Evolutionary conservation across 2,888 invertebrate genomes (phyloP).

Genomic region (Vesta saturnalis): DNA sequence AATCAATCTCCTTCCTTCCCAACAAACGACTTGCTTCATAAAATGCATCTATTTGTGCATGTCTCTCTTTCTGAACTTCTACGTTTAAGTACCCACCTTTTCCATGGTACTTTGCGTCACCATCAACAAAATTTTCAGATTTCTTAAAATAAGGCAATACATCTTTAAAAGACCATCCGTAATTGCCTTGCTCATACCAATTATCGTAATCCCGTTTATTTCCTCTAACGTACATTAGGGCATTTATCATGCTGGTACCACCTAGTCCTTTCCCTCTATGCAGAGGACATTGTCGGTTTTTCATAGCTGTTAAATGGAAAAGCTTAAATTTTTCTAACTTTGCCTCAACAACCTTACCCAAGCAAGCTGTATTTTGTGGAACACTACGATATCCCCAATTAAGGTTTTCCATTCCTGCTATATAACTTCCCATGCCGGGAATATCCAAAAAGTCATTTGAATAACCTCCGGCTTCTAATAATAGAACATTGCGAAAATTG

Average conservation of each 20-base stretch:
- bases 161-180: constrained; percentile 78
- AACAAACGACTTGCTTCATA: constrained; percentile 69
- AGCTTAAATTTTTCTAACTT: neutral
- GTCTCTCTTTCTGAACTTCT: constrained; percentile 52
- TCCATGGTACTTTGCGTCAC: constrained; percentile 66
- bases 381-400: constrained; percentile 9
- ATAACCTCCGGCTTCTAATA: constrained; percentile 65
- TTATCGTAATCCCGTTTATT: constrained; percentile 76
- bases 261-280: constrained; percentile 79
- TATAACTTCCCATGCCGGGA: constrained; percentile 55
- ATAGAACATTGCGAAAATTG: constrained; percentile 60
- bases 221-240: constrained; percentile 83
- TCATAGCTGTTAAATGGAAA: constrained; percentile 43
- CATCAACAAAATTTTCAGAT: constrained; percentile 74
- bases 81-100: constrained; percentile 68
- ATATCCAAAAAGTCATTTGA: constrained; percentile 63
- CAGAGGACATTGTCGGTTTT: constrained; percentile 49
- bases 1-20: constrained; percentile 69
- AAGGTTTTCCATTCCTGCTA: neutral
- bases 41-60: constrained; percentile 58
- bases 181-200: constrained; percentile 79
- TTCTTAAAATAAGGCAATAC: constrained; percentile 83
- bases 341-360: constrained; percentile 39
- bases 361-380: constrained; percentile 13
- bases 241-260: constrained; percentile 82